Conservation (phyloP, 1,140 invertebrate species). For the Camponotus floridanus region DNA sequence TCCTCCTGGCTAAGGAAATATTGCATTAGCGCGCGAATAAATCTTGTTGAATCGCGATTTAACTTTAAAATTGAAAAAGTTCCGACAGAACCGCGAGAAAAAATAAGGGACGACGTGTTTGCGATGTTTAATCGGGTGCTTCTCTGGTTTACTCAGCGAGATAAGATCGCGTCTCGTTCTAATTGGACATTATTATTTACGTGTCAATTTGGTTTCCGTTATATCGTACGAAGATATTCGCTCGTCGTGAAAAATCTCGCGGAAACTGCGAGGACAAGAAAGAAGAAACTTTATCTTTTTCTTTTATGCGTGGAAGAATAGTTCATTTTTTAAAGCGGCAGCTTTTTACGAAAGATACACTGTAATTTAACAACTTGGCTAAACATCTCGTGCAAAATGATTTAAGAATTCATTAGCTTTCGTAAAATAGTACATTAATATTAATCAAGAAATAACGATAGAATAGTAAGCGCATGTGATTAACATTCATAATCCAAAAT, state of each 20-base stretch:
- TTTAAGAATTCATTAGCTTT: neutral
- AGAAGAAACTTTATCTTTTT: neutral
- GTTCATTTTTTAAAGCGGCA: conserved; percentile 5
- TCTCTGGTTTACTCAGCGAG: conserved; percentile 37
- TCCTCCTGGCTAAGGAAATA: conserved; percentile 53
- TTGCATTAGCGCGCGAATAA: conserved; percentile 56
- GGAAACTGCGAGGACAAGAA: neutral
- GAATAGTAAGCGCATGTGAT: neutral
- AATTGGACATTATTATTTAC: conserved; percentile 63
- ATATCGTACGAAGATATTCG: neutral
- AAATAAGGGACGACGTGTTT: conserved; percentile 57
- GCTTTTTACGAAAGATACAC: neutral
- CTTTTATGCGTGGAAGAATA: too few species aligned
- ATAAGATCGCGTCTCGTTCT: conserved; percentile 43
- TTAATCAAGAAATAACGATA: neutral
- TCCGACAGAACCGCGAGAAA: conserved; percentile 47
- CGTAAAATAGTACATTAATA: neutral
- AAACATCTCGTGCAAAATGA: neutral
- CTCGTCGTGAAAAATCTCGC: neutral
- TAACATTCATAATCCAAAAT: neutral
- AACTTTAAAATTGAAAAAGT: conserved; percentile 65
- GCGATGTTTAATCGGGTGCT: conserved; percentile 58
- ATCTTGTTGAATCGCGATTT: conserved; percentile 63
- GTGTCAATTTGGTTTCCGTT: conserved; percentile 47
- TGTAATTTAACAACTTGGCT: neutral